Percentiles rank a stretch among this genome's conserved stretches.
Evolutionary conservation across 2,888 invertebrate genomes (phyloP).

Genomic region (Pammene fasciana): DNA sequence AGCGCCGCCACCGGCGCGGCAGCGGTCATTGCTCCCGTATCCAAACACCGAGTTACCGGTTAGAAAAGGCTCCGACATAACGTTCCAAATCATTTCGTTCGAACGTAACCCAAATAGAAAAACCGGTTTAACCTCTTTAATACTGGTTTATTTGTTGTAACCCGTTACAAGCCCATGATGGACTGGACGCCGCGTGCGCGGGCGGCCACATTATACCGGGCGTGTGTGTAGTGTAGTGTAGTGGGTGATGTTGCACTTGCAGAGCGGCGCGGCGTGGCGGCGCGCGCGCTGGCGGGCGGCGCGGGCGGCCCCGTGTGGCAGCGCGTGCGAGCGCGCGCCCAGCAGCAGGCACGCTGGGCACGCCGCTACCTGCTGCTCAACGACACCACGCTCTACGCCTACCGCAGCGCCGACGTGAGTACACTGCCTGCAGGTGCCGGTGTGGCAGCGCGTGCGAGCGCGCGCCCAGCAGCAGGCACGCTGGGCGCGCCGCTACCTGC

Average conservation of each 20-base stretch:
- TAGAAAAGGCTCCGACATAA: too few species aligned
- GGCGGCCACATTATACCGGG: too few species aligned
- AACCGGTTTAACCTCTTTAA: too few species aligned
- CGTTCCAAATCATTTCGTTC: too few species aligned
- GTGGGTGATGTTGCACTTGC: background rate
- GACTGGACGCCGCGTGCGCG: too few species aligned
- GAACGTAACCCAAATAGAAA: too few species aligned
- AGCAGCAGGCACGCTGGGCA: conserved; percentile 55
- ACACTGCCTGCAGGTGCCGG: conserved; percentile 51
- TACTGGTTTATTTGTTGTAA: too few species aligned
- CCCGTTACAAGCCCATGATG: too few species aligned
- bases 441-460: background rate
- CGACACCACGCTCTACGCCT: conserved; percentile 71
- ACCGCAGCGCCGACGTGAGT: conserved; percentile 51
- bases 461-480: background rate
- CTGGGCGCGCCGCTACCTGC: background rate
- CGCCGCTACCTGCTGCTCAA: conserved; percentile 66
- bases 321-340: conserved; percentile 44
- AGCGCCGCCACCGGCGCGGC: too few species aligned
- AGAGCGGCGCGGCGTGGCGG: conserved; percentile 54
- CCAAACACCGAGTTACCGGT: too few species aligned
- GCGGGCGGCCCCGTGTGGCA: conserved; percentile 50
- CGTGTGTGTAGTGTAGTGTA: too few species aligned
- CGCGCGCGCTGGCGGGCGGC: conserved; percentile 58
- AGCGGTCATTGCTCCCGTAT: too few species aligned